Evolutionary conservation across 2,888 invertebrate genomes (phyloP).

Genomic region (Patella depressa): DNA sequence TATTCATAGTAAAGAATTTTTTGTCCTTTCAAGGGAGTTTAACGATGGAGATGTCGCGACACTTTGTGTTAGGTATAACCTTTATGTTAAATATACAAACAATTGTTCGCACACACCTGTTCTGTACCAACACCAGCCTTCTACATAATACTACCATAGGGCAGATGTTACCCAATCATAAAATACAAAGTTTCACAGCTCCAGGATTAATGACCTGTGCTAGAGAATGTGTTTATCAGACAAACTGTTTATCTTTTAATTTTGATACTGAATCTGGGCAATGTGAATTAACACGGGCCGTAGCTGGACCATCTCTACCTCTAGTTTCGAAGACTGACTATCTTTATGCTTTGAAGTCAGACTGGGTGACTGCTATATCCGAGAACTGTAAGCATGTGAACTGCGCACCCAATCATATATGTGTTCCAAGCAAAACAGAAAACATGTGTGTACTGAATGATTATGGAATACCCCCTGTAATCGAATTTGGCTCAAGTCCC

Average conservation of each 20-base stretch:
- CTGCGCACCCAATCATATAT: not conserved
- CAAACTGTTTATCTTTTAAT: not conserved
- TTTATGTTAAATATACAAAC: too few species aligned
- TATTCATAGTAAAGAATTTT: too few species aligned
- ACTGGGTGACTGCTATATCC: not conserved
- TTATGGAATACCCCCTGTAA: not conserved
- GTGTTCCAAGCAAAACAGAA: not conserved
- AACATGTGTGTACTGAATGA: not conserved
- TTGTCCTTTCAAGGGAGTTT: too few species aligned
- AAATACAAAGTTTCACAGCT: too few species aligned
- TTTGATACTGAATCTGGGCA: not conserved
- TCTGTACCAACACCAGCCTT: too few species aligned
- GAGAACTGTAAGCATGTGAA: not conserved
- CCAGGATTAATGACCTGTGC: not conserved
- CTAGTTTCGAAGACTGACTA: not conserved
- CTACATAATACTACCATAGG: too few species aligned
- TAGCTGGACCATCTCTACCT: not conserved
- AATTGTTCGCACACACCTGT: too few species aligned
- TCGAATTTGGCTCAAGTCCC: not conserved
- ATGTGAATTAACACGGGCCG: not conserved
- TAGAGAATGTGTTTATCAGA: conserved; percentile 9
- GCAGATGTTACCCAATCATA: too few species aligned
- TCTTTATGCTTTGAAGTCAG: not conserved
- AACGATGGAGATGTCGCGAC: too few species aligned
- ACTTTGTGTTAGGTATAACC: too few species aligned